Evolutionary conservation across 2,797 vertebrate genomes (phyloP).

Genomic region (Ispidina lecontei): DNA sequence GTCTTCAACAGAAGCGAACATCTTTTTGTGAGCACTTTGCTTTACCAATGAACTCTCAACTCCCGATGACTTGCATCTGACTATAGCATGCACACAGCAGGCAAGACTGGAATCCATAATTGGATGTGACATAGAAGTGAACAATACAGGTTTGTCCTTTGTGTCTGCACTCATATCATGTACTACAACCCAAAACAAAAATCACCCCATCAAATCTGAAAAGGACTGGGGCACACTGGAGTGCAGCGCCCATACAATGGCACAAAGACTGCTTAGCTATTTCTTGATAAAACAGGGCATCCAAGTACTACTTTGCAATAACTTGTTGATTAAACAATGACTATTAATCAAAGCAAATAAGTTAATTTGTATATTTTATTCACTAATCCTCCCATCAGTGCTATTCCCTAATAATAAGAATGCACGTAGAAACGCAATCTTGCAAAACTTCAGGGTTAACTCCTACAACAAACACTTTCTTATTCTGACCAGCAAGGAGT

Average conservation of each 20-base stretch:
- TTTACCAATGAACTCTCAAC: background rate
- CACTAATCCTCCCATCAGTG: background rate
- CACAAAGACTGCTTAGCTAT: background rate
- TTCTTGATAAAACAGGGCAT: background rate
- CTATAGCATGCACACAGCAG: background rate
- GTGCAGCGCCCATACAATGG: background rate
- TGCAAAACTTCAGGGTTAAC: background rate
- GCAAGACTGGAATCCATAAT: background rate
- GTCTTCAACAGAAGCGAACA: background rate
- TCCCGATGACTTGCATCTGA: background rate
- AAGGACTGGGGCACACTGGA: background rate
- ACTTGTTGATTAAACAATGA: background rate
- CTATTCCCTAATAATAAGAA: background rate
- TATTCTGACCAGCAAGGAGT: accelerated
- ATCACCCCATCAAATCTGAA: slow-evolving; percentile 7
- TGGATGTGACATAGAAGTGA: background rate
- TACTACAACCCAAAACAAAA: slow-evolving; percentile 36
- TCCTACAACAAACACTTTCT: background rate
- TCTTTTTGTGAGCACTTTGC: background rate
- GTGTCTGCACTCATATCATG: background rate
- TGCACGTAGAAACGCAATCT: background rate
- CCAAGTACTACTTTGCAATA: slow-evolving; percentile 1
- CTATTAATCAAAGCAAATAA: background rate
- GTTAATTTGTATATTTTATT: background rate
- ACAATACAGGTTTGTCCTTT: slow-evolving; percentile 26